Percentiles rank a stretch among this genome's conserved stretches.
Conservation (phyloP, 2,888 invertebrate species). For the Stenurella melanura region DNA sequence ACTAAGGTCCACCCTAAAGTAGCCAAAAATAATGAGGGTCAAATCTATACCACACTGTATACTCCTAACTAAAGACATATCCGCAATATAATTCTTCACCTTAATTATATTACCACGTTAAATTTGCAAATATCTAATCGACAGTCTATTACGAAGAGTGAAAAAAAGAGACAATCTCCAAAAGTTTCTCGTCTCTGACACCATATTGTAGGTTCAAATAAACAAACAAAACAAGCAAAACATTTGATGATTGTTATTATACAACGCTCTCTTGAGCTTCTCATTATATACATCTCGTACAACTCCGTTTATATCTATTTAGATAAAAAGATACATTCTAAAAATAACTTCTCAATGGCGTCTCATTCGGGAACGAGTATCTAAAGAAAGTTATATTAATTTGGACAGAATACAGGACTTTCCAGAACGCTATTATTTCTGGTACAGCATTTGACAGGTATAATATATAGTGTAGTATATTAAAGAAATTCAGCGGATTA, state of each 20-base stretch:
- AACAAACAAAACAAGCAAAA: conserved; percentile 4
- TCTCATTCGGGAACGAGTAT: background rate
- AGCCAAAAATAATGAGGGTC: no score
- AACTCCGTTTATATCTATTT: conserved; percentile 30
- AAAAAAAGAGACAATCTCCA: background rate
- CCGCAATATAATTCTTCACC: background rate
- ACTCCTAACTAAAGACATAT: background rate
- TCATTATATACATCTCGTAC: background rate
- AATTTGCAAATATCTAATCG: background rate
- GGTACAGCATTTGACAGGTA: background rate
- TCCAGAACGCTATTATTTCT: background rate
- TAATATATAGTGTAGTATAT: no score
- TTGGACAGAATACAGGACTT: background rate
- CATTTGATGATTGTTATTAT: background rate
- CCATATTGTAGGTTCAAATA: background rate
- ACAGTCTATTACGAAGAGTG: background rate
- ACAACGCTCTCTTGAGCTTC: conserved; percentile 2
- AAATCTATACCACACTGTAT: no score
- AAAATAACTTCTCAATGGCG: conserved; percentile 19
- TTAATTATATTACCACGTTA: background rate
- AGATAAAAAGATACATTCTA: conserved; percentile 33
- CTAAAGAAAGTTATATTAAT: background rate
- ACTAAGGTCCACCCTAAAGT: no score
- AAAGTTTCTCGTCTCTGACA: background rate
- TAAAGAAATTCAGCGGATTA: no score